Conservation (phyloP, 2,888 invertebrate species). For the Automeris io region DNA sequence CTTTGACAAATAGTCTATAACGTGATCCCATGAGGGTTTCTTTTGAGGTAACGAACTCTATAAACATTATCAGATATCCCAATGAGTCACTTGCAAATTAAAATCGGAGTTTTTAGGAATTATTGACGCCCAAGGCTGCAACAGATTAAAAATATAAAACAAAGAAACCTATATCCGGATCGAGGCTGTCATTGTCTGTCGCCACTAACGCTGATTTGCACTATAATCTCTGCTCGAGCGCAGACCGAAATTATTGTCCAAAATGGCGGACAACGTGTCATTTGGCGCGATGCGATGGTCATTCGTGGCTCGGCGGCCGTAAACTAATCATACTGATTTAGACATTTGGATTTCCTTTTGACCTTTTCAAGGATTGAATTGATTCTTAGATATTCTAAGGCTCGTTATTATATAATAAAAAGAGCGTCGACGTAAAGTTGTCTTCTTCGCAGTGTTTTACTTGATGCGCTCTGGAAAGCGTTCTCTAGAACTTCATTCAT, state of each 20-base stretch:
- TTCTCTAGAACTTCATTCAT: no score
- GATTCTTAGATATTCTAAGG: constrained; percentile 2
- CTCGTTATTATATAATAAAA: no score
- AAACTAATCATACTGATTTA: constrained; percentile 51
- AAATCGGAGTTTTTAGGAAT: no score
- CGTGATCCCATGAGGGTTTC: no score
- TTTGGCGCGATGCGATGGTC: constrained; percentile 52
- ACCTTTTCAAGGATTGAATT: constrained; percentile 23
- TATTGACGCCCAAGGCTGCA: no score
- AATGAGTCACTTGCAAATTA: no score
- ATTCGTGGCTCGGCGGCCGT: constrained; percentile 26
- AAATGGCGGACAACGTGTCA: constrained; percentile 63
- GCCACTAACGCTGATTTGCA: constrained; percentile 47
- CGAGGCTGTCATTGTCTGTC: constrained; percentile 47
- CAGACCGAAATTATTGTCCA: constrained; percentile 51
- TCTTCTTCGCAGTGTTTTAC: no score
- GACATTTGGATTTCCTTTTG: constrained; percentile 33
- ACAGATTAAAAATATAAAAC: constrained; percentile 38
- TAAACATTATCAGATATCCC: no score
- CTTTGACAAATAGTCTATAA: no score
- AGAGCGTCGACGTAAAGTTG: no score
- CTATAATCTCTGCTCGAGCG: constrained; percentile 63
- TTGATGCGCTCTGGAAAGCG: no score
- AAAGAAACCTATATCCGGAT: constrained; percentile 27
- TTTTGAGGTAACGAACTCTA: no score